Percentiles rank a stretch among this genome's conserved stretches.
phyloP scores from a whole-genome alignment of 1,140 invertebrate genomes.

The Eulimnadia texana region DNA sequence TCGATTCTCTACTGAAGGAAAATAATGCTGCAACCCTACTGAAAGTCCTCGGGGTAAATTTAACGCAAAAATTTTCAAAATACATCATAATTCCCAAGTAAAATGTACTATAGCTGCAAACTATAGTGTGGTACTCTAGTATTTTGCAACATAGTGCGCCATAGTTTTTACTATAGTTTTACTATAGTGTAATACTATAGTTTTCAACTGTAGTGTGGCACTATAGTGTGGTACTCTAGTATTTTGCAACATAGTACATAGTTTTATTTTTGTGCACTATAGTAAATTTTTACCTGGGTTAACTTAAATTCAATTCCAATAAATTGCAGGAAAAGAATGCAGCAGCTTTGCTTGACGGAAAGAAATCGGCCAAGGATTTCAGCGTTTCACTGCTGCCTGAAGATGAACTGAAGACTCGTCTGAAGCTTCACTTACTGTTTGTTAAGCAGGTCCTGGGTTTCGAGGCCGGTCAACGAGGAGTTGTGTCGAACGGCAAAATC shows the following conservation, averaged over 20 bases:
- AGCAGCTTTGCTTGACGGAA: neutral
- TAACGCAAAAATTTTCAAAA: no score
- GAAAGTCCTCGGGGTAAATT: neutral
- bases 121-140: no score
- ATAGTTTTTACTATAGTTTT: no score
- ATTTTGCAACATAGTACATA: no score
- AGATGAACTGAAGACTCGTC: neutral
- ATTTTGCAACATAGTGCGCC: no score
- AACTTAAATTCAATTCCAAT: conserved; percentile 1
- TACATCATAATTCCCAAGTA: no score
- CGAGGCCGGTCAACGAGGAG: conserved; percentile 38
- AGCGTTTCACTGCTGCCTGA: neutral
- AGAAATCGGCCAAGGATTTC: conserved; percentile 8
- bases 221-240: no score
- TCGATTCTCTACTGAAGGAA: neutral
- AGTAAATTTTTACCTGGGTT: no score
- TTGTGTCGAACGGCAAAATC: conserved; percentile 81
- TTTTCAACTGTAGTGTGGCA: no score
- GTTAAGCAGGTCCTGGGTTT: conserved; percentile 35
- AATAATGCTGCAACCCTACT: neutral
- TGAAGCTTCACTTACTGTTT: conserved; percentile 33
- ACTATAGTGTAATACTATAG: no score
- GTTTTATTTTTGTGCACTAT: no score
- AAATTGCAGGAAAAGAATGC: conserved; percentile 1
- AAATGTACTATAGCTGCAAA: no score